Evolutionary conservation across 2,888 invertebrate genomes (phyloP).

Genomic region (Orthosia cruda): DNA sequence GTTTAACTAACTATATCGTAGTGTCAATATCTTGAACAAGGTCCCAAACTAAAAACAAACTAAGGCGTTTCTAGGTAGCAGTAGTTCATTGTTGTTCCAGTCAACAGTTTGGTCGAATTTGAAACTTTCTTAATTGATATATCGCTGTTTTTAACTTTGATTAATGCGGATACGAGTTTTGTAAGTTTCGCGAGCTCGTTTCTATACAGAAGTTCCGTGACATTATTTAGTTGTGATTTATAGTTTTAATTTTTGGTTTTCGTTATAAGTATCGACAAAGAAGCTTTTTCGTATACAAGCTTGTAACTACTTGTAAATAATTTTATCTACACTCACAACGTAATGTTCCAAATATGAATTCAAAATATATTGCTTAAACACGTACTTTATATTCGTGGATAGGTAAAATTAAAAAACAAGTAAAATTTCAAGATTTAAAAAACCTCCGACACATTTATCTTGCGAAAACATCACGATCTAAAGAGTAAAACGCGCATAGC

Average conservation of each 20-base stretch:
- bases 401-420: too few relatives aligned
- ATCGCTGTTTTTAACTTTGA: constrained; percentile 59
- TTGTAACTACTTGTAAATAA: neutral
- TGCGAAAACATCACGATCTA: too few relatives aligned
- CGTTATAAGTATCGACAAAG: neutral
- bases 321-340: too few relatives aligned
- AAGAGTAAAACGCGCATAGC: too few relatives aligned
- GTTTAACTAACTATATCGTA: too few relatives aligned
- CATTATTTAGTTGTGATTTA: constrained; percentile 24
- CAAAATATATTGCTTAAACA: too few relatives aligned
- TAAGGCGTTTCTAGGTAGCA: neutral
- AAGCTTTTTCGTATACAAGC: neutral
- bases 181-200: constrained; percentile 11
- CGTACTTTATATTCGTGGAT: too few relatives aligned
- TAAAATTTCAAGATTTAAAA: too few relatives aligned
- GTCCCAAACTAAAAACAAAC: constrained; percentile 1
- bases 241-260: neutral
- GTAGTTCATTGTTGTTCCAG: constrained; percentile 2
- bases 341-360: too few relatives aligned
- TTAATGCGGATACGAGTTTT: constrained; percentile 36
- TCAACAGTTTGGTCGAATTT: constrained; percentile 23
- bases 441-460: too few relatives aligned
- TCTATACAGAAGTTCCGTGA: neutral
- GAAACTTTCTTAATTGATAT: constrained; percentile 50
- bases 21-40: neutral